Evolutionary conservation across 2,113 vertebrate species (phyloP).

Genomic region (Balaenoptera acutorostrata): DNA sequence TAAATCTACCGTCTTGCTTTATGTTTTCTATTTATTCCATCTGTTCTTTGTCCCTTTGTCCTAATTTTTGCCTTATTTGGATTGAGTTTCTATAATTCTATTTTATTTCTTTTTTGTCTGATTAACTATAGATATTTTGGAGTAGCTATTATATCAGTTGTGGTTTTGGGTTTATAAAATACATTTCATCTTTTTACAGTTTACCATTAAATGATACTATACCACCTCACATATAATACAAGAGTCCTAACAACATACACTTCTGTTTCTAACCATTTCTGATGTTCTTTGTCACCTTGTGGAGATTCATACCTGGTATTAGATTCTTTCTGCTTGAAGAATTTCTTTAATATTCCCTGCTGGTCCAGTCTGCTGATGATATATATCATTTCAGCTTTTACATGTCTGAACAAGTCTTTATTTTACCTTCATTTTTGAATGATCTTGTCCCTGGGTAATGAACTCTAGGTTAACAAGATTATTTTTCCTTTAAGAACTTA

Average conservation of each 20-base stretch:
- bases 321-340: not conserved
- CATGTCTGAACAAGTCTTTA: not conserved
- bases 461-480: not conserved
- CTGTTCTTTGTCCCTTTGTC: not conserved
- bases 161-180: not conserved
- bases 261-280: not conserved
- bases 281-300: not conserved
- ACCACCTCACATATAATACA: fast-evolving
- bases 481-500: not conserved
- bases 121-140: not conserved
- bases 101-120: not conserved
- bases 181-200: not conserved
- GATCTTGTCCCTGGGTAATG: not conserved
- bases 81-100: fast-evolving
- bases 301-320: fast-evolving
- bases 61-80: not conserved
- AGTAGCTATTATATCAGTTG: not conserved
- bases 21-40: not conserved
- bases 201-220: not conserved
- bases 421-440: not conserved
- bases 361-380: no score
- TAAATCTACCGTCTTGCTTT: not conserved
- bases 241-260: fast-evolving
- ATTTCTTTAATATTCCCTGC: not conserved
- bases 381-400: not conserved